A percentile compares a stretch with the other conserved stretches of the same genome.
Evolutionary conservation across 2,113 vertebrate genomes (phyloP).

Genomic region (Dromiciops gliroides): DNA sequence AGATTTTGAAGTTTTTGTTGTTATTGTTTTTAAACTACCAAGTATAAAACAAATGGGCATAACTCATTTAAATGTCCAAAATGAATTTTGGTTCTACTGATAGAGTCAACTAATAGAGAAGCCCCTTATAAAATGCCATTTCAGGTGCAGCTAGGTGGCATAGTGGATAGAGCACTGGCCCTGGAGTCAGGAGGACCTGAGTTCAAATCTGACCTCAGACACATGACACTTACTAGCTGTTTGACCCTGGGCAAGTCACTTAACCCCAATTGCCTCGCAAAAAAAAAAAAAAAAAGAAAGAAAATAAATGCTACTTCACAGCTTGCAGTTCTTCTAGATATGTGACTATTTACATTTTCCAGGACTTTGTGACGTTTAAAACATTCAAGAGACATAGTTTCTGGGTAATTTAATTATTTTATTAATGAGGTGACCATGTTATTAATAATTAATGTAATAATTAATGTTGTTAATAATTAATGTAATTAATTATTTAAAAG

Average conservation of each 20-base stretch:
- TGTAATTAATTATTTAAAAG: no score
- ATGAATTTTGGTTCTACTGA: neutral
- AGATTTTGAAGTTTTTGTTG: neutral
- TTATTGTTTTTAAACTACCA: neutral
- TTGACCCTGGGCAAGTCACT: no score
- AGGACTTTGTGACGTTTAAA: neutral
- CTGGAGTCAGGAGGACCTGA: no score
- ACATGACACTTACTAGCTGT: no score
- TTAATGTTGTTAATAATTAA: no score
- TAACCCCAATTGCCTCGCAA: no score
- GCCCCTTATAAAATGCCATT: neutral
- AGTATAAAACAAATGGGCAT: neutral
- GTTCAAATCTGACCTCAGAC: no score
- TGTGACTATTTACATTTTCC: neutral
- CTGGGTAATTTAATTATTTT: neutral
- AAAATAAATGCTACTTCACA: neutral
- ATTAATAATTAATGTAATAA: no score
- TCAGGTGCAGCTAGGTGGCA: no score
- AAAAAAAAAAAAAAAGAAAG: no score
- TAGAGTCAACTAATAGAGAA: neutral
- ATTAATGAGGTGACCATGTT: no score
- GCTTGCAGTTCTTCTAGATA: neutral
- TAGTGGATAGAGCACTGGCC: no score
- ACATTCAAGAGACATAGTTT: neutral
- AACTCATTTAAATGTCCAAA: neutral